Evolutionary conservation across 2,888 invertebrate species (phyloP).

Genomic region (Eumacrocentrus americanus): DNA sequence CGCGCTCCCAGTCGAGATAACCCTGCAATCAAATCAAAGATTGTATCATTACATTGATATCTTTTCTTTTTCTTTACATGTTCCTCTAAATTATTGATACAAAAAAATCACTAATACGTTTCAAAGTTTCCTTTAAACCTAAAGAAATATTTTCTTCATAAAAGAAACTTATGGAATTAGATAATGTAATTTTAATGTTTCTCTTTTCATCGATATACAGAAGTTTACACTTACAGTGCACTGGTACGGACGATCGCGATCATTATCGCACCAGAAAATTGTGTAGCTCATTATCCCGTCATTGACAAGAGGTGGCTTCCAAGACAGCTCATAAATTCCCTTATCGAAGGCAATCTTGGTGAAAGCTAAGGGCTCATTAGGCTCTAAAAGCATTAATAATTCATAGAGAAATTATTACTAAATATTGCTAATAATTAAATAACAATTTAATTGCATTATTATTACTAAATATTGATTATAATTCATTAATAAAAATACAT

Average conservation of each 20-base stretch:
- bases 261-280: conserved; percentile 78
- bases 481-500: no score
- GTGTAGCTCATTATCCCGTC: conserved; percentile 73
- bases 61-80: neutral
- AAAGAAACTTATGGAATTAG: no score
- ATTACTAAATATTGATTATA: no score
- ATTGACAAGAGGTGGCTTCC: conserved; percentile 69
- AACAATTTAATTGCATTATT: neutral
- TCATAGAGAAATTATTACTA: conserved; percentile 4
- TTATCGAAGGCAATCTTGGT: conserved; percentile 76
- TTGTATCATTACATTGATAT: neutral
- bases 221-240: conserved; percentile 61
- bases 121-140: no score
- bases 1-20: conserved; percentile 67
- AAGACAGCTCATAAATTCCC: conserved; percentile 76
- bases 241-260: conserved; percentile 65
- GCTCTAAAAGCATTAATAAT: conserved; percentile 52
- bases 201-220: neutral
- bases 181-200: no score
- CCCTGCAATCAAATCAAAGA: conserved; percentile 59
- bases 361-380: conserved; percentile 67
- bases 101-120: no score
- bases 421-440: conserved; percentile 14
- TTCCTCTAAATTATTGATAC: no score
- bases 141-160: no score